Evolutionary conservation across 2,888 invertebrate species (phyloP).

Genomic region (Chelonus formosanus): DNA sequence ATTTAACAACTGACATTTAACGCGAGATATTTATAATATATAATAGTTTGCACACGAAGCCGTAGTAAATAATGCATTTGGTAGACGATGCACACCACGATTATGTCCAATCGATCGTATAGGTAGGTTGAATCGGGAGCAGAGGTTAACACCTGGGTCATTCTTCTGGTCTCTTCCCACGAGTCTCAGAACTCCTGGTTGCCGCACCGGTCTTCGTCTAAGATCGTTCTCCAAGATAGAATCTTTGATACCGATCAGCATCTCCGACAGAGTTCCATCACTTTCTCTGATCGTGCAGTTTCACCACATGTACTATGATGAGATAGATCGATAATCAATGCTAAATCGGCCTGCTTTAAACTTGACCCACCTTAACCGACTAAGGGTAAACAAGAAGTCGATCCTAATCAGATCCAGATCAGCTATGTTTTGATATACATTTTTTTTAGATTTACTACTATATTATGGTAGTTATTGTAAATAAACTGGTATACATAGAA

Average conservation of each 20-base stretch:
- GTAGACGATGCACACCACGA: slow-evolving; percentile 24
- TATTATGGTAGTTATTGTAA: too few species aligned
- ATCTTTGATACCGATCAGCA: slow-evolving; percentile 55
- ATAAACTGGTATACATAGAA: too few species aligned
- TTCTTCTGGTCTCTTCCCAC: slow-evolving; percentile 49
- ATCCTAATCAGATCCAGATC: not conserved
- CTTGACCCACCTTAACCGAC: not conserved
- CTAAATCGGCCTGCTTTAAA: slow-evolving; percentile 14
- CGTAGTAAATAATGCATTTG: slow-evolving; percentile 24
- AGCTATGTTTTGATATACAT: too few species aligned
- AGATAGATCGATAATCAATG: slow-evolving; percentile 28
- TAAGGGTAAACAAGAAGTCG: not conserved
- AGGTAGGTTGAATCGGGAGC: slow-evolving; percentile 34
- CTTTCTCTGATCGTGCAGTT: slow-evolving; percentile 51
- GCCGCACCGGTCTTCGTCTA: slow-evolving; percentile 33
- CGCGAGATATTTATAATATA: slow-evolving; percentile 23
- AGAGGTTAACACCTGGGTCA: slow-evolving; percentile 40
- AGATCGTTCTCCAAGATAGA: slow-evolving; percentile 55
- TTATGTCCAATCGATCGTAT: slow-evolving; percentile 32
- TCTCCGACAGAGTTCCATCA: slow-evolving; percentile 56
- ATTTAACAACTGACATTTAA: slow-evolving; percentile 26
- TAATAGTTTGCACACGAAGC: slow-evolving; percentile 25
- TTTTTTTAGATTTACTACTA: too few species aligned
- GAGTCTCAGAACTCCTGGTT: slow-evolving; percentile 39
- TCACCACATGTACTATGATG: slow-evolving; percentile 24